A percentile compares a stretch with the other conserved stretches of the same genome.
Evolutionary conservation across 1,140 invertebrate genomes (phyloP).

Genomic region (Drosophila watanabei): DNA sequence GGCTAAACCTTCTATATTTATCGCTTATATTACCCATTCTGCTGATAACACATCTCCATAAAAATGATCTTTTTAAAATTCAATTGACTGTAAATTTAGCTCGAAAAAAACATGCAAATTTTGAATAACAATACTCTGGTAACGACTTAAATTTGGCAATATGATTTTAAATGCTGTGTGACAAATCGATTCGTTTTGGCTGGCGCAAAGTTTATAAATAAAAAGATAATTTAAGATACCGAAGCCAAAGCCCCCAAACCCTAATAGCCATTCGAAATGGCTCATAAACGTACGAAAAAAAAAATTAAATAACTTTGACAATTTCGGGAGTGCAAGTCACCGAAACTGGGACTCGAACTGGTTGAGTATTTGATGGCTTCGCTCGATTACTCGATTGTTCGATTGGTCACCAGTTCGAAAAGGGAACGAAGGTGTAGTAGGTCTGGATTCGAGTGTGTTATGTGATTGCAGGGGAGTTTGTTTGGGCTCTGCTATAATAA

Average conservation of each 20-base stretch:
- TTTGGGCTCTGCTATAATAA: constrained; percentile 69
- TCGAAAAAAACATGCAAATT: constrained; percentile 22
- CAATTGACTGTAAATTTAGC: constrained; percentile 14
- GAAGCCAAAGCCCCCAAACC: neutral
- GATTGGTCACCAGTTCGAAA: constrained; percentile 13
- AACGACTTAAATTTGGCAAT: constrained; percentile 19
- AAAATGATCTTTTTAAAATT: neutral
- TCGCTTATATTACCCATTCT: neutral
- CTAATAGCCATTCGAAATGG: constrained; percentile 31
- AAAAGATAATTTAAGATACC: constrained; percentile 33
- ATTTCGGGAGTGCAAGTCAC: constrained; percentile 40
- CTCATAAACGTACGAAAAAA: constrained; percentile 18
- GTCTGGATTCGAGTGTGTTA: constrained; percentile 16
- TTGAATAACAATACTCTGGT: constrained; percentile 4
- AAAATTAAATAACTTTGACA: constrained; percentile 4
- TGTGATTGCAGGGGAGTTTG: constrained; percentile 39
- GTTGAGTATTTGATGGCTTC: constrained; percentile 22
- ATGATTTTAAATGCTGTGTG: constrained; percentile 14
- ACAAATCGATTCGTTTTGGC: constrained; percentile 38
- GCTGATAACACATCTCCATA: constrained; percentile 7
- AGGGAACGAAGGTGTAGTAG: constrained; percentile 8
- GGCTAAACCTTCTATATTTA: neutral
- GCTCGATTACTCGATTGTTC: constrained; percentile 22
- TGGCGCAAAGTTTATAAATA: constrained; percentile 34
- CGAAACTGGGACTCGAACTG: constrained; percentile 19